Base-by-base conservation (phyloP, 2,888 invertebrate genomes). In the Priocnemis perturbator region DNA sequence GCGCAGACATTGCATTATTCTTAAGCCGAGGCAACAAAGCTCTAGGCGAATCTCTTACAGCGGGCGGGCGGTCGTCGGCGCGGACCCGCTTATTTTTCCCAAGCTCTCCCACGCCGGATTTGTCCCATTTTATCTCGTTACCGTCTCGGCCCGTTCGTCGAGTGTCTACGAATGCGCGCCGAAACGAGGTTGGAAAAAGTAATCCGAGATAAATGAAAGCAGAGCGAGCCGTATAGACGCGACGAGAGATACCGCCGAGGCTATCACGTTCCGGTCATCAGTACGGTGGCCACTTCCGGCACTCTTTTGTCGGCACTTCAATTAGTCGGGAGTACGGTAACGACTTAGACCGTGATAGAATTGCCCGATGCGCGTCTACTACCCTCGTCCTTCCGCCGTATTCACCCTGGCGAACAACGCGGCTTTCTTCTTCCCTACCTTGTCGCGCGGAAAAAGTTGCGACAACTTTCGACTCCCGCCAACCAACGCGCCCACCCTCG, bases 141-240 rank as follows among this genome's bases (percentile, higher is more conserved):
- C 64, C n/a, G n/a, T 53, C 56, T 65, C 26, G 66, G 61, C 56
- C 57, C 59, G 37, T 11, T 37, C 37, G 37, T 60, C 63, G 55
- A 56, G 52, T 44, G 47, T 19, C 59, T 48, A 53, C 62, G 53
- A 68, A 61, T 56, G 62, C 30, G 48, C 60, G 52, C n/a, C 55
- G 44, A 47, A 55, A 60, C 58, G 50, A 26, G 69, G 68, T 59
- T 57, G 70, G 60, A 59, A 7, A 66, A 69, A 67, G 68, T 74
- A 74, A 77, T 78, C 69, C 68, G 56, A 47, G 76, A 80, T 73
- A 78, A 78, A 76, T 75, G 70, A 73, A 76, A 74, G 23, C 21
- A 26, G 64, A 56, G 60, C 52, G 55, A 23, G 44, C 7, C 37
- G 37, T 11, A 37, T 11, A 11, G 37, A 19, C 44, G 63, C 53